These are phyloP conservation scores for Drosophila arawakana DNA, from an alignment of 1,140 invertebrate species.

Conservation along the genomic window DNA sequence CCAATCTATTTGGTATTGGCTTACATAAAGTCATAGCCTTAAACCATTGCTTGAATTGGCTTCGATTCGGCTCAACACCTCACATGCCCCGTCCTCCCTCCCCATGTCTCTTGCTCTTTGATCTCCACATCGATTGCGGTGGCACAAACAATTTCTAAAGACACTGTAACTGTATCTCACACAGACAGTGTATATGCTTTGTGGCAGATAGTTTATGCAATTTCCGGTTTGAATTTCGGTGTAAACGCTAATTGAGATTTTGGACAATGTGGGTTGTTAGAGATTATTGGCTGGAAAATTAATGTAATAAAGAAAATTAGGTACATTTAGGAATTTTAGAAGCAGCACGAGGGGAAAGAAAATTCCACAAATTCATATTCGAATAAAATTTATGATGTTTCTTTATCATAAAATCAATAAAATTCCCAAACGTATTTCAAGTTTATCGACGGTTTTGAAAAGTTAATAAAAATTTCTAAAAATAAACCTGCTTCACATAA, in stretches of 20 bases:
- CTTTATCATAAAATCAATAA: background rate
- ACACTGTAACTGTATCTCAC: constrained; percentile 11
- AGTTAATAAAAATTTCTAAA: constrained; percentile 25
- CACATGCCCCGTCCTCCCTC: background rate
- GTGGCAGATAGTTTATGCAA: constrained; percentile 57
- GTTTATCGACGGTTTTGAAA: background rate
- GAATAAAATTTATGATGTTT: too few species aligned
- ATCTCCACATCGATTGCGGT: constrained; percentile 21
- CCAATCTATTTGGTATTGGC: constrained; percentile 26
- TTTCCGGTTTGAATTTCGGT: constrained; percentile 53
- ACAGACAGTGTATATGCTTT: constrained; percentile 1
- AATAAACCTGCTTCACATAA: constrained; percentile 28
- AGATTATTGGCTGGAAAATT: constrained; percentile 18
- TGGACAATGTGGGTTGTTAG: constrained; percentile 12
- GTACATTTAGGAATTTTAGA: too few species aligned
- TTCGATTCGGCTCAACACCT: constrained; percentile 15
- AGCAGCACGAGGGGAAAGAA: background rate
- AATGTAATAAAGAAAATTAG: constrained; percentile 3
- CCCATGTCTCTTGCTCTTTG: background rate
- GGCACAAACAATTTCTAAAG: constrained; percentile 5
- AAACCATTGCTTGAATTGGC: constrained; percentile 28
- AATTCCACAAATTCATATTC: background rate
- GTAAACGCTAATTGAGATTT: constrained; percentile 54
- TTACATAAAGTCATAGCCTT: constrained; percentile 41
- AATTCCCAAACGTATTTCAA: constrained; percentile 1